Base-by-base conservation (phyloP, 2,888 invertebrate genomes). In the Dicyrtoma fusca region DNA sequence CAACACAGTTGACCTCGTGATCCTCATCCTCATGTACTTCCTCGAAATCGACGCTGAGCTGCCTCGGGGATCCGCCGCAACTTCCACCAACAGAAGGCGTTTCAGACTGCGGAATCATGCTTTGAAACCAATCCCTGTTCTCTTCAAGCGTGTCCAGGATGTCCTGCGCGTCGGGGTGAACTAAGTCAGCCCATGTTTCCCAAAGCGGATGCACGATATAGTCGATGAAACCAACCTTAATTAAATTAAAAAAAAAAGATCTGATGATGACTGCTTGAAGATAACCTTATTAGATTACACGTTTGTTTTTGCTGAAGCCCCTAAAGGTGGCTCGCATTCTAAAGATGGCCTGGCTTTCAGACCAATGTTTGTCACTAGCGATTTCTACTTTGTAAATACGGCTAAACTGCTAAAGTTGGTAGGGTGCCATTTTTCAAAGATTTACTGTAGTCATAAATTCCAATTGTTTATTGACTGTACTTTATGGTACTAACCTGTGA, bases 141-240 rank as follows among this genome's bases (percentile, higher is more conserved):
- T 98, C 96, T 85, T 99, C 98, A 82, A 99, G 87, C 64, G 95
- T 96, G 85, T 98, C 97, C 79, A 99, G 88, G 82, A 99, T 98
- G 80, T 96, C 94, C 86, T 98, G 97, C 64, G 98, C 98, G 84
- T 99, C 98, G 1, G 99, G 98, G 23, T 97, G 97, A 62, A 99
- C 98, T 77, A 99, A 88, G 84, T 99, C 98, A 13, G 96, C 97
- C 99, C 99, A 99, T 68, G 98, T 98, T 85, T 99, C 99, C 96
- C 97, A 99, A 76, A 99, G 86, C 1, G 99, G 99, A 86, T 99
- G 98, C 51, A 98, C 98, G 83, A 99, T 99, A 86, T 97, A 99
- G 87, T 99, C 98, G 84, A 99, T 99, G 85, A 99, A 99, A 81
- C 97, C 97, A 83, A 99, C 97, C 89, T 89, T 51, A 21, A 44